Percentiles rank a stretch among this genome's conserved stretches.
These are phyloP conservation scores for Falco naumanni DNA, from an alignment of 2,797 vertebrate genomes.

Conservation along the genomic window DNA sequence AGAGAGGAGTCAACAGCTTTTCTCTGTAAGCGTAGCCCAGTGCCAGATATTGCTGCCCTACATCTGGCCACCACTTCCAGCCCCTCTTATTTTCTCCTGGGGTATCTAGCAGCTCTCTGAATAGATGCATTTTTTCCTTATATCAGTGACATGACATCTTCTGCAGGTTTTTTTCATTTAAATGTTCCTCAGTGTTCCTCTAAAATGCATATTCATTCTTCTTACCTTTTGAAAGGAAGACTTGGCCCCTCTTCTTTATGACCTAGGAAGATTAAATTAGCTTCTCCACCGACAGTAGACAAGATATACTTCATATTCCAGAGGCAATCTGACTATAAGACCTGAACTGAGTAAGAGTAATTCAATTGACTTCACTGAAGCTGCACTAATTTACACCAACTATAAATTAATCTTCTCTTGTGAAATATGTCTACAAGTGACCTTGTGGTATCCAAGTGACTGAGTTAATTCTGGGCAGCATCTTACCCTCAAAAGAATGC, in stretches of 20 bases:
- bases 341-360: conserved; percentile 4
- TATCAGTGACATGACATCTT: background rate
- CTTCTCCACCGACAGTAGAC: background rate
- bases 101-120: background rate
- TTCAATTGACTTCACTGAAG: conserved; percentile 40
- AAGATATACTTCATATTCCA: conserved; percentile 25
- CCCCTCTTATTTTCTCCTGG: background rate
- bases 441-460: background rate
- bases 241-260: background rate
- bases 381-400: conserved; percentile 54
- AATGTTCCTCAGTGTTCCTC: background rate
- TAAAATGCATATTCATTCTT: background rate
- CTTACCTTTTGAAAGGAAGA: background rate
- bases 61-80: background rate
- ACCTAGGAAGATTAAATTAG: conserved; percentile 28
- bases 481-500: background rate
- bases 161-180: background rate
- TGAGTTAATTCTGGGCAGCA: background rate
- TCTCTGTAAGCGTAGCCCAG: background rate
- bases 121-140: background rate
- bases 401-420: conserved; percentile 39
- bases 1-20: background rate
- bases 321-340: background rate
- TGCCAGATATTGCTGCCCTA: background rate
- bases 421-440: conserved; percentile 23